These are phyloP conservation scores for Hyperoplus lanceolatus DNA, from an alignment of 2,797 vertebrate genomes.

Conservation along the genomic window DNA sequence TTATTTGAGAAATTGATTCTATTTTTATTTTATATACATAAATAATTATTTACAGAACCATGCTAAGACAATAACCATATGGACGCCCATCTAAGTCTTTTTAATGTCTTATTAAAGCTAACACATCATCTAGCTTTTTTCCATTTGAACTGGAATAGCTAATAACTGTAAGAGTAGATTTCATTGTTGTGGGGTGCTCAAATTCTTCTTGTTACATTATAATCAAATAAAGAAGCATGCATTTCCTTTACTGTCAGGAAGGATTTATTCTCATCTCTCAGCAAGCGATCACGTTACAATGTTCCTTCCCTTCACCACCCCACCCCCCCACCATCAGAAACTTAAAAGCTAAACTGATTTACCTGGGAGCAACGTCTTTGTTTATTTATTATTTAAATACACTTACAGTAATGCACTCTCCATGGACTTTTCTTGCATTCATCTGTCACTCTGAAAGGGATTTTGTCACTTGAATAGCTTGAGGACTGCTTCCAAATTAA, in stretches of 20 bases:
- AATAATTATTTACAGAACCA: conserved; percentile 1
- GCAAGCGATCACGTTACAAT: conserved; percentile 55
- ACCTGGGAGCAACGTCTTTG: conserved; percentile 23
- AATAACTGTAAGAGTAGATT: conserved; percentile 24
- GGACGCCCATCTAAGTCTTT: neutral
- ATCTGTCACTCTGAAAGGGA: conserved; percentile 3
- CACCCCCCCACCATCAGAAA: conserved; percentile 45
- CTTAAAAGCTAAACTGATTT: conserved; percentile 58
- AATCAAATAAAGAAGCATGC: conserved; percentile 63
- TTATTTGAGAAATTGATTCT: neutral
- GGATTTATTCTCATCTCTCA: conserved; percentile 59
- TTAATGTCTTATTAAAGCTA: conserved; percentile 8
- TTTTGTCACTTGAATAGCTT: conserved; percentile 32
- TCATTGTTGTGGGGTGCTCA: conserved; percentile 9
- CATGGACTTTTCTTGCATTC: conserved; percentile 39
- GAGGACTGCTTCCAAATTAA: conserved; percentile 16
- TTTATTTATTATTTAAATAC: conserved; percentile 30
- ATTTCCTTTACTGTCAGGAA: conserved; percentile 48
- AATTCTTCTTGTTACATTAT: conserved; percentile 53
- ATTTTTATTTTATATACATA: neutral
- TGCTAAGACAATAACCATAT: conserved; percentile 13
- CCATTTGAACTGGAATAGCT: conserved; percentile 27
- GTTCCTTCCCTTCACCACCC: conserved; percentile 15
- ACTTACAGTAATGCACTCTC: conserved; percentile 49
- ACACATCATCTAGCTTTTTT: conserved; percentile 4